Conservation (phyloP, 1,140 invertebrate species). For the Steinernema feltiae region DNA sequence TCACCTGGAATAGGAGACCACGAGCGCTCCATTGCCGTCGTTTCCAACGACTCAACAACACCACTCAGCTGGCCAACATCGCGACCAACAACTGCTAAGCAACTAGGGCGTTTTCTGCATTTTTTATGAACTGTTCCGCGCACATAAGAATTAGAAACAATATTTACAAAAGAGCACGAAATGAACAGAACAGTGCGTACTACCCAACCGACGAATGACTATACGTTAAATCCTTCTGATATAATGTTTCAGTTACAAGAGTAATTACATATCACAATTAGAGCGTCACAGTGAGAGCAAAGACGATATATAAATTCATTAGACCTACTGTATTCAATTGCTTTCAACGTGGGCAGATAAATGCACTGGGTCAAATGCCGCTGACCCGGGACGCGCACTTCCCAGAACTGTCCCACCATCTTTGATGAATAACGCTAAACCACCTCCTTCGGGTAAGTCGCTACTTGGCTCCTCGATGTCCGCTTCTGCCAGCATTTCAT, state of each 20-base stretch:
- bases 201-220: neutral
- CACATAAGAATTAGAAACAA: neutral
- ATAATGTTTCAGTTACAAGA: neutral
- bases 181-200: neutral
- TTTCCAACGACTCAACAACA: too few species aligned
- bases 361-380: neutral
- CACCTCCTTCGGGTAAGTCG: neutral
- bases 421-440: neutral
- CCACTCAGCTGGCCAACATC: too few species aligned
- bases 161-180: neutral
- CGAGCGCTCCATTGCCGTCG: too few species aligned
- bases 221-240: neutral
- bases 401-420: neutral
- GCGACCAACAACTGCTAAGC: too few species aligned
- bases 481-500: neutral
- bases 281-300: too few species aligned
- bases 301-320: too few species aligned
- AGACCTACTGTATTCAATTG: neutral
- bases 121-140: too few species aligned
- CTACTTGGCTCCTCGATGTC: neutral
- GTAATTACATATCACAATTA: neutral
- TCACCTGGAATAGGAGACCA: too few species aligned
- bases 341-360: neutral
- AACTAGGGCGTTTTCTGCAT: too few species aligned
- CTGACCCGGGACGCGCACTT: neutral